These are phyloP conservation scores for Pyralis farinalis DNA, from an alignment of 2,888 invertebrate genomes.

Conservation along the genomic window DNA sequence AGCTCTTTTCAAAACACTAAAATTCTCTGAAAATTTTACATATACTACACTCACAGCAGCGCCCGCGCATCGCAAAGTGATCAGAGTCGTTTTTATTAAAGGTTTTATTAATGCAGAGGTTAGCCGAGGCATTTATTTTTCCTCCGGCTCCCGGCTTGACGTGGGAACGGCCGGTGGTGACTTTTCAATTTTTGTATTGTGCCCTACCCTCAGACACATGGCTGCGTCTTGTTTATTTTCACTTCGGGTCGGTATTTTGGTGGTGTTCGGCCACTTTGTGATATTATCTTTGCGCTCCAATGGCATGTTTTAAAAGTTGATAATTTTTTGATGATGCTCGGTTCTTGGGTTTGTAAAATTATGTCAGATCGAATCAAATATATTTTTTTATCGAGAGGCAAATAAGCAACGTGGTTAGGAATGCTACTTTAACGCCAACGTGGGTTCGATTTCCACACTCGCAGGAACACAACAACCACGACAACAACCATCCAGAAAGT, in stretches of 20 bases:
- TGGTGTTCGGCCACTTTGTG: slow-evolving; percentile 8
- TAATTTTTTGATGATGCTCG: not conserved
- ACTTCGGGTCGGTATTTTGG: slow-evolving; percentile 19
- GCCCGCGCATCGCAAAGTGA: slow-evolving; percentile 63
- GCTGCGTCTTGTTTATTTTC: slow-evolving; percentile 24
- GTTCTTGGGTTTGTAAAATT: too few relatives aligned
- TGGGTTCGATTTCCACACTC: too few relatives aligned
- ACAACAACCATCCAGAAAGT: too few relatives aligned
- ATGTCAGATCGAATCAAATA: too few relatives aligned
- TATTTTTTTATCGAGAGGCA: too few relatives aligned
- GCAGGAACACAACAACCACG: too few relatives aligned
- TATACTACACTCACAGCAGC: slow-evolving; percentile 47
- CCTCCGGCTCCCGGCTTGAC: slow-evolving; percentile 56
- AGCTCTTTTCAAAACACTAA: too few relatives aligned
- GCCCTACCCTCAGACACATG: slow-evolving; percentile 24
- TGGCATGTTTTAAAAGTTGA: not conserved
- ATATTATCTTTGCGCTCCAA: not conserved
- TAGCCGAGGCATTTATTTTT: slow-evolving; percentile 67
- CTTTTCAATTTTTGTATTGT: slow-evolving; percentile 52
- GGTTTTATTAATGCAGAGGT: slow-evolving; percentile 66
- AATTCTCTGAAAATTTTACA: slow-evolving; percentile 26
- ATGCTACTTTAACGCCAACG: too few relatives aligned
- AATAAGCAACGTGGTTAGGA: too few relatives aligned
- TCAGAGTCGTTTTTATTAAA: slow-evolving; percentile 65
- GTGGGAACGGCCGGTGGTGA: slow-evolving; percentile 66